Evolutionary conservation across 2,888 invertebrate genomes (phyloP).

Genomic region (Mesoligia furuncula): DNA sequence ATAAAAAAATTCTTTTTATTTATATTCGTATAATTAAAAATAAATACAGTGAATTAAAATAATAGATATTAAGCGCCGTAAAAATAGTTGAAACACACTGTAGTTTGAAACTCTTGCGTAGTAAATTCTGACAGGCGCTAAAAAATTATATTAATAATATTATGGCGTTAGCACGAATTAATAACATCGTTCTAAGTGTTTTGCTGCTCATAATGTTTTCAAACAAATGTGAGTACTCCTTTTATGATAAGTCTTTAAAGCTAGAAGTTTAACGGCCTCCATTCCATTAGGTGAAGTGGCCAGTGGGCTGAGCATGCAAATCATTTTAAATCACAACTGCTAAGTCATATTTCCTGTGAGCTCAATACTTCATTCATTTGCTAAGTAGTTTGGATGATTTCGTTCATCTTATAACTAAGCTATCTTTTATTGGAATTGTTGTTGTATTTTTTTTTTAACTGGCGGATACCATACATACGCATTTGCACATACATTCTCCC

Average conservation of each 20-base stretch:
- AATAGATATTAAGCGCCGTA: constrained; percentile 31
- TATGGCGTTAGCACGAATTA: constrained; percentile 46
- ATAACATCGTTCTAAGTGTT: constrained; percentile 68
- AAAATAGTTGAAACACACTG: neutral
- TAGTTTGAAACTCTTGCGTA: constrained; percentile 51
- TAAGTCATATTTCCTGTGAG: constrained; percentile 1
- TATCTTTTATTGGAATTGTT: neutral
- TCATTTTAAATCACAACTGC: constrained; percentile 17
- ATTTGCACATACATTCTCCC: neutral
- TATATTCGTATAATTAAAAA: neutral
- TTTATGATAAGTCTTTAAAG: neutral
- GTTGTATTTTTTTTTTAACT: neutral
- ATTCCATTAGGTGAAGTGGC: constrained; percentile 26
- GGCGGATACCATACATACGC: no score
- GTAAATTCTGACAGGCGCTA: constrained; percentile 62
- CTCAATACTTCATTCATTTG: neutral
- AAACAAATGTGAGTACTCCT: constrained; percentile 73
- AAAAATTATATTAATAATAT: constrained; percentile 38
- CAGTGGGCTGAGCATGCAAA: constrained; percentile 14
- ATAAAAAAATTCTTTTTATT: constrained; percentile 24
- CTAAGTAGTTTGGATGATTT: neutral
- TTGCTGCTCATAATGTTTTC: constrained; percentile 71
- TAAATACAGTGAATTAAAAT: constrained; percentile 13
- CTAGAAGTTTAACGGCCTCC: constrained; percentile 28
- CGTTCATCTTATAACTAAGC: neutral